phyloP scores from a whole-genome alignment of 2,797 vertebrate species.

The Synaphobranchus kaupii region DNA sequence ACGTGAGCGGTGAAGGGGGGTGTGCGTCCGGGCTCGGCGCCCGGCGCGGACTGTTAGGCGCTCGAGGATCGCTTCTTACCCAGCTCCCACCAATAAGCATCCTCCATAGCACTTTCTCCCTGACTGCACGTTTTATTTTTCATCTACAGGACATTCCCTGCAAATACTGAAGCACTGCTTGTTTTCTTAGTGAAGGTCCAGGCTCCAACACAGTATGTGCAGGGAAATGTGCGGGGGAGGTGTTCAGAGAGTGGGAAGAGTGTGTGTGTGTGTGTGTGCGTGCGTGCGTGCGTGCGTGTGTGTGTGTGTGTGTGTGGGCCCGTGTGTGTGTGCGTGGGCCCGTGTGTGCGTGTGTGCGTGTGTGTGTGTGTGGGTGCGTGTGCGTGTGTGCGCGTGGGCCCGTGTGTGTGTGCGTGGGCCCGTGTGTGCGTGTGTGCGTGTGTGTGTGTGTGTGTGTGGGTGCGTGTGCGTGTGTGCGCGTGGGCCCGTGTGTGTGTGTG shows the following conservation, averaged over 20 bases:
- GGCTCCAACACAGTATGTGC: neutral
- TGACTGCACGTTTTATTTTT: neutral
- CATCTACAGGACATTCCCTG: neutral
- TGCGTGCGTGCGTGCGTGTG: neutral
- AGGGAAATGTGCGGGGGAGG: no score
- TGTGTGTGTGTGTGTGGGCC: conserved; percentile 1
- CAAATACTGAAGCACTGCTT: neutral
- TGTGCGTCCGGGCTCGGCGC: neutral
- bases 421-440: neutral
- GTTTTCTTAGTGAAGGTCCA: neutral
- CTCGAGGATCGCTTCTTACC: neutral
- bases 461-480: neutral
- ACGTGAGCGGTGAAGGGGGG: neutral
- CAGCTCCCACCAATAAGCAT: neutral
- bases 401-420: neutral
- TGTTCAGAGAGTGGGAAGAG: no score
- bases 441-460: neutral
- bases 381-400: neutral
- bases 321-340: neutral
- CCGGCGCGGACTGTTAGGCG: neutral
- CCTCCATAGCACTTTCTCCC: neutral
- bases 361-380: no score
- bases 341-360: neutral
- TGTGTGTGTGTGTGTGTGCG: neutral
- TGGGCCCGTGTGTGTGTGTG: neutral